Conservation (phyloP, 92 coral and sea anemone genomes). For the Porites lobata region DNA sequence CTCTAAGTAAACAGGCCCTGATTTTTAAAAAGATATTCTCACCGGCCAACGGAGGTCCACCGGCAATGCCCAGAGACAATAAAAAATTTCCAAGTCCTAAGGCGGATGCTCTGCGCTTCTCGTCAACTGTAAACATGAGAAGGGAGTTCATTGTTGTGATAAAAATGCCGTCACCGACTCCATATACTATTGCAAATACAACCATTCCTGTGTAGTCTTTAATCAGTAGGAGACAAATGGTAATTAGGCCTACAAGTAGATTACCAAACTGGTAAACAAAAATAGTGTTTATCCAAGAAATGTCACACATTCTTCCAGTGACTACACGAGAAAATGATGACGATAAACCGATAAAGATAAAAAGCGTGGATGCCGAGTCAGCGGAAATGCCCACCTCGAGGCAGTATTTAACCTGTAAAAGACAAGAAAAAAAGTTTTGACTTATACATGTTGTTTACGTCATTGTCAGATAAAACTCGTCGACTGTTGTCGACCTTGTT, state of each 20-base stretch:
- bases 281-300: conserved; percentile 28
- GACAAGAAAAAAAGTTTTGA: background rate
- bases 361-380: conserved; percentile 62
- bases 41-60: conserved; percentile 70
- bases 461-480: background rate
- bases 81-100: conserved; percentile 52
- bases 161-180: conserved; percentile 58
- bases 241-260: conserved; percentile 20
- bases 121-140: conserved; percentile 50
- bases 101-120: conserved; percentile 51
- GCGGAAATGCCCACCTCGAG: conserved; percentile 70
- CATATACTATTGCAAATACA: conserved; percentile 52
- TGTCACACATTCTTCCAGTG: conserved; percentile 69
- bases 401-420: conserved; percentile 62
- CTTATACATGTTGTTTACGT: too few species aligned
- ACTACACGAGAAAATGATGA: conserved; percentile 65
- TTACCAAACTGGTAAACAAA: conserved; percentile 39
- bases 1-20: too few species aligned
- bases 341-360: conserved; percentile 70
- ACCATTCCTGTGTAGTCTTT: conserved; percentile 39
- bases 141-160: conserved; percentile 50
- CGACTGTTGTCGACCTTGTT: too few species aligned
- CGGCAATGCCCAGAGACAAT: conserved; percentile 31
- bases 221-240: conserved; percentile 2
- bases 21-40: background rate